A percentile compares a stretch with the other conserved stretches of the same genome.
Conservation (phyloP, 1,140 invertebrate species). For the Calliopsis andreniformis region DNA sequence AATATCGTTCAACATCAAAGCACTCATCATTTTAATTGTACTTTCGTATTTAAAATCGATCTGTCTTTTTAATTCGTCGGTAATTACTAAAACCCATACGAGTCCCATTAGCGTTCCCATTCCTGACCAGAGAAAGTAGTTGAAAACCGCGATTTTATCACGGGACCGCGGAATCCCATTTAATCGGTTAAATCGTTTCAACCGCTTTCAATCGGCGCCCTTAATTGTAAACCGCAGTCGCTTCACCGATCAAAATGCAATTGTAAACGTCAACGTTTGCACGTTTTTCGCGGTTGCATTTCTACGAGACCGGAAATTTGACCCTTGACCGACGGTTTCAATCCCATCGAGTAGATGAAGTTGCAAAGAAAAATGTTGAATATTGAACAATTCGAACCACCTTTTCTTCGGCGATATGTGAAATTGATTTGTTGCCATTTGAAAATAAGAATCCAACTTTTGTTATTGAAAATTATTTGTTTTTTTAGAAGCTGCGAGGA, state of each 20-base stretch:
- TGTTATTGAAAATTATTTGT: no score
- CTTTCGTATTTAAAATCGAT: neutral
- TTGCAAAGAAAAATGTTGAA: no score
- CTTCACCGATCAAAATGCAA: conserved; percentile 28
- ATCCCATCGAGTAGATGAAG: neutral
- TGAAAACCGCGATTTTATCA: conserved; percentile 55
- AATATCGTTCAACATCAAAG: neutral
- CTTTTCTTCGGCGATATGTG: no score
- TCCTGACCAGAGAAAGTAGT: conserved; percentile 35
- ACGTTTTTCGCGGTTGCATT: conserved; percentile 4
- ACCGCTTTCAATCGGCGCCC: conserved; percentile 51
- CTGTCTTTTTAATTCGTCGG: conserved; percentile 11
- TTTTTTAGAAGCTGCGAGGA: no score
- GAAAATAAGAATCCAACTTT: no score
- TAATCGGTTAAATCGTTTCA: conserved; percentile 39
- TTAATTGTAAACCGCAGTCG: conserved; percentile 56
- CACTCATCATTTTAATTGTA: no score
- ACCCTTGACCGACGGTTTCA: neutral
- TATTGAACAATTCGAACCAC: no score
- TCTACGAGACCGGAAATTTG: no score
- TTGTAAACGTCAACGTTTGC: conserved; percentile 9
- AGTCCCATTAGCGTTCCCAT: neutral
- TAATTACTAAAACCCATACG: conserved; percentile 25
- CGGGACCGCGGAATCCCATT: conserved; percentile 56
- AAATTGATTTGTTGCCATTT: no score